phyloP scores from a whole-genome alignment of 2,113 vertebrate species.

The Cyphomyrus plagiostoma region DNA sequence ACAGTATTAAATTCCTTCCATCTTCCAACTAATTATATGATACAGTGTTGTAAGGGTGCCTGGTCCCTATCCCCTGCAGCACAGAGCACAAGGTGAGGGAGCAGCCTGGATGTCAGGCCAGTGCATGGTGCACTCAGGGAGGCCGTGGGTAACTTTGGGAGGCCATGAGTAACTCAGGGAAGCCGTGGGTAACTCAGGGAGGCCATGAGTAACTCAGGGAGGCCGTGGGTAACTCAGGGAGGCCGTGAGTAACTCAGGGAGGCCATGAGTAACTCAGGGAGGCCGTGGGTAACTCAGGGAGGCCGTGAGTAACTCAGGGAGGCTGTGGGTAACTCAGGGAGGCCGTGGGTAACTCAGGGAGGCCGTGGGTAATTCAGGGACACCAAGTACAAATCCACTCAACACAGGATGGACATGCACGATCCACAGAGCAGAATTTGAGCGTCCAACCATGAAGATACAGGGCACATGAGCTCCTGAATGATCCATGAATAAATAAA shows the following conservation, averaged over 20 bases:
- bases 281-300: too few species aligned
- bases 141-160: neutral
- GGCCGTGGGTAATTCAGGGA: neutral
- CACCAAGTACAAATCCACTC: neutral
- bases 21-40: neutral
- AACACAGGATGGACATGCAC: neutral
- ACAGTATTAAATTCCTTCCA: neutral
- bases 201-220: too few species aligned
- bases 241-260: too few species aligned
- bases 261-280: neutral
- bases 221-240: too few species aligned
- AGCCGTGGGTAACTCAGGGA: too few species aligned
- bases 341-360: too few species aligned
- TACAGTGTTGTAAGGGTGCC: neutral
- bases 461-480: neutral
- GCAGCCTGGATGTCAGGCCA: neutral
- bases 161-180: too few species aligned
- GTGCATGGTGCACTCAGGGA: neutral
- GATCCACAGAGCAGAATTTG: neutral
- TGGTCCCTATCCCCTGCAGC: neutral
- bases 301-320: too few species aligned
- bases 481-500: neutral
- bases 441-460: neutral
- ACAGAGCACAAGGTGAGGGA: neutral
- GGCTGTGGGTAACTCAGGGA: too few species aligned